These are phyloP conservation scores for Ochotona princeps DNA, from an alignment of 2,113 vertebrate species.

Conservation along the genomic window DNA sequence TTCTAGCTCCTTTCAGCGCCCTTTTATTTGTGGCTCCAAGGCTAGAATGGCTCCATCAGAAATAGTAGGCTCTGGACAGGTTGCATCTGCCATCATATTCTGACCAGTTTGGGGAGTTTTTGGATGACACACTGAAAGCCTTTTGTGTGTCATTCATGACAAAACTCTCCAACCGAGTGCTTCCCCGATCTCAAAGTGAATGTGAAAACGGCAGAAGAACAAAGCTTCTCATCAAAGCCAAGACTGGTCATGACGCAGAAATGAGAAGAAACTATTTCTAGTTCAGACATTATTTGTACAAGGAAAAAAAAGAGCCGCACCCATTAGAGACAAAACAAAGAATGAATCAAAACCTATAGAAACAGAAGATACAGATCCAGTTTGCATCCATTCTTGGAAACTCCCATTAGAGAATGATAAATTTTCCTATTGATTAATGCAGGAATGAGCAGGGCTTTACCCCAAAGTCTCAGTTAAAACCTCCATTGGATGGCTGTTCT, in stretches of 20 bases:
- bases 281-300: neutral
- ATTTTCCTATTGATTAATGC: neutral
- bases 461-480: neutral
- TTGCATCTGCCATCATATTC: neutral
- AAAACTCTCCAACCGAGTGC: neutral
- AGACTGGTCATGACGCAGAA: neutral
- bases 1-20: neutral
- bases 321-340: neutral
- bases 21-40: neutral
- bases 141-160: neutral
- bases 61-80: neutral
- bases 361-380: neutral
- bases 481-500: neutral
- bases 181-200: conserved; percentile 17
- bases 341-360: neutral
- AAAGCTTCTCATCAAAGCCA: neutral
- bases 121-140: neutral
- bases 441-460: neutral
- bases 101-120: neutral
- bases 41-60: neutral
- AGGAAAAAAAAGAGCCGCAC: neutral
- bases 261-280: neutral
- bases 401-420: neutral
- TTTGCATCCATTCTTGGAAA: neutral
- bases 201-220: conserved; percentile 32